Evolutionary conservation across 2,888 invertebrate species (phyloP).

Genomic region (Pandemis heparana): DNA sequence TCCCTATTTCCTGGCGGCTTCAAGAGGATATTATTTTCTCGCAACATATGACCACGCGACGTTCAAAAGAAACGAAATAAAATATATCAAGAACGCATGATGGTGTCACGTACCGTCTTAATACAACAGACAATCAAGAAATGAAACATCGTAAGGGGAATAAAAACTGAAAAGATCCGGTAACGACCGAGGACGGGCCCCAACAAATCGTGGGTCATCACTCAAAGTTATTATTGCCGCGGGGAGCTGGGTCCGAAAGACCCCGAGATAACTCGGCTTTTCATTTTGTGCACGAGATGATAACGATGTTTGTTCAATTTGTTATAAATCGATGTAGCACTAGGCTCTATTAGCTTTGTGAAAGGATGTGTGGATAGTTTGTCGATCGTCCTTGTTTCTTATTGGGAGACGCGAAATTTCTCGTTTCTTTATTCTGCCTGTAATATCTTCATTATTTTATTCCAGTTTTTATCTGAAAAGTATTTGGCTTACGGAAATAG

Average conservation of each 20-base stretch:
- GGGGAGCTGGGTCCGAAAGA: slow-evolving; percentile 61
- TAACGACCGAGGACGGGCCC: slow-evolving; percentile 75
- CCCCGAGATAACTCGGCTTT: slow-evolving; percentile 73
- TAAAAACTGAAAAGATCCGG: slow-evolving; percentile 81
- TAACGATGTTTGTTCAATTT: slow-evolving; percentile 74
- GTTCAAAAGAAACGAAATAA: slow-evolving; percentile 9
- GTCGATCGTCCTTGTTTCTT: slow-evolving; percentile 2
- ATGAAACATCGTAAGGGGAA: slow-evolving; percentile 82
- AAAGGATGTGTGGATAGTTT: slow-evolving; percentile 27
- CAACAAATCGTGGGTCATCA: slow-evolving; percentile 83
- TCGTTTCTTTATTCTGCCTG: background rate
- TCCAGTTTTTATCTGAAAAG: no score
- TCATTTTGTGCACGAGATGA: slow-evolving; percentile 70
- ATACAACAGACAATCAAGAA: slow-evolving; percentile 80
- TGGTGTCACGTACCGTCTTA: slow-evolving; percentile 69
- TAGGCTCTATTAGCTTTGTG: slow-evolving; percentile 38
- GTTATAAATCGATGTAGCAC: slow-evolving; percentile 69
- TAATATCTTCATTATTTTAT: background rate
- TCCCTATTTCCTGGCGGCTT: background rate
- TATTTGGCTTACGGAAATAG: no score
- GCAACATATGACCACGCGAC: slow-evolving; percentile 3
- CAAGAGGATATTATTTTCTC: background rate
- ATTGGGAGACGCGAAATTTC: background rate
- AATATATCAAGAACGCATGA: slow-evolving; percentile 56
- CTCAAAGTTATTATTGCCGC: slow-evolving; percentile 76